Evolutionary conservation across 1,140 invertebrate genomes (phyloP), one percentile per base, ranked within the genome.

Genomic region (Plodia interpunctella): DNA sequence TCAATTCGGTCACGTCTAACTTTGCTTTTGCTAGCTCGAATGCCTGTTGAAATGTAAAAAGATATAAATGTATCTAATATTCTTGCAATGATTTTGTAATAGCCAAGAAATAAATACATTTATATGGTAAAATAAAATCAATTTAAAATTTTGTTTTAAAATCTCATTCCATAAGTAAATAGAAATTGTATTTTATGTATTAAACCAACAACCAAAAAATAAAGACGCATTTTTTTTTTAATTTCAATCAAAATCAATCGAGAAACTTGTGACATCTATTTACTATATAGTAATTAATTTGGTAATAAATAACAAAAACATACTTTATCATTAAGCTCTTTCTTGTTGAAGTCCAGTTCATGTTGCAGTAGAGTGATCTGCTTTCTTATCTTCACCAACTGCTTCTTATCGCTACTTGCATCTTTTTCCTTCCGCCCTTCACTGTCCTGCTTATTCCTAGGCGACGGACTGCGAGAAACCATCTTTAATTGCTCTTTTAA

Each of bases 361-460:
- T 92, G 92, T 54, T 92, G 91, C 49, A 93, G 69, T 71, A 92
- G 85, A 54, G 88, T 78, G 32, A 93, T 91, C 71, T 94, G 91
- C 60, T 92, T 90, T 56, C 81, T 79, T 15, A 90, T 89, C 65
- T 83, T 90, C 0, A 72, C 74, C 8, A 90, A 51, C 30, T 88
- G 83, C 54, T 76, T 81, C 67, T 82, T 84, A 49, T 88, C 83
- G 18, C 57, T 72, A 20, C 55, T 72, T 1, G 78, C 71, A 19
- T 79, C 75, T 25, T 78, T 59, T 49, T 80, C 74, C 4, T 66
- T 30, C 1, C 63, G 55, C 71, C 63, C 60, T 76, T 8, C 78
- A 76, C 1, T 80, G 74, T 8, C 64, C 68, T 67, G 66, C 85
- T 76, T 90, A 64, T 17, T 86, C 53, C 60, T 66, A 15, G 86